Base-by-base conservation (phyloP, 2,113 vertebrate genomes). In the Strix uralensis region DNA sequence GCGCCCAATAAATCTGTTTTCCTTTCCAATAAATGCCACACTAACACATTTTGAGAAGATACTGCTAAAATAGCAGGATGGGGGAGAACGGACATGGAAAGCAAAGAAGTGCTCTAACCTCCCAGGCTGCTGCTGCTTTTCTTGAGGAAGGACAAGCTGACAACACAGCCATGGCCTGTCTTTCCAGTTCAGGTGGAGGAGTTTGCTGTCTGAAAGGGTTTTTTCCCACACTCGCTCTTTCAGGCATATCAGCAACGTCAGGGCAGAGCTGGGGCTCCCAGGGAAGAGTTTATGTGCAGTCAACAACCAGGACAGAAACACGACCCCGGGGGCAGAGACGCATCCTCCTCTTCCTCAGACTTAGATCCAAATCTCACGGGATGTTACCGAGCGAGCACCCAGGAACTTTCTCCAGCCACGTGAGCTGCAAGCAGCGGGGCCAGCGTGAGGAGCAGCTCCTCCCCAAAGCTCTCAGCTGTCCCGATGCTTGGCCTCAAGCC, bases 161-260 rank as follows among this genome's bases (percentile, higher is more conserved):
- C 3, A 5, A 30, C 46, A 52, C 29, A 49, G n/a, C n/a, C 59
- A 86, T 52, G 77, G 54, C 72, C 62, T 77, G 75, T 72, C 59
- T 59, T 93, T 90, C 74, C 90, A 85, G 89, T 32, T 38, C 71
- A 88, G 81, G 65, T 66, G 29, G 69, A 83, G 14, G 21, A 81
- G 67, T 80, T 26, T 20, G 34, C 46, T 22, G 12, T 15, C 63
- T 62, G 36, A 25, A 73, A 81, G 67, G 46, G 46, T 49, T 62
- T 29, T 16, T 40, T 18, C n/a, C 54, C 77, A 69, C 86, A 11
- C 38, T 70, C 0, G 0, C 18, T 78, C 36, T 30, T 87, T 40
- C 61, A 92, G 3, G 10, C 5, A 1, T 42, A 25, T 79, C 26
- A 79, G 69, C 62, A 88, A 25, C 67, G 86, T 5, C 0, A 0